Base-by-base conservation (phyloP, 2,888 invertebrate genomes). In the Scrobipalpa atriplicella region DNA sequence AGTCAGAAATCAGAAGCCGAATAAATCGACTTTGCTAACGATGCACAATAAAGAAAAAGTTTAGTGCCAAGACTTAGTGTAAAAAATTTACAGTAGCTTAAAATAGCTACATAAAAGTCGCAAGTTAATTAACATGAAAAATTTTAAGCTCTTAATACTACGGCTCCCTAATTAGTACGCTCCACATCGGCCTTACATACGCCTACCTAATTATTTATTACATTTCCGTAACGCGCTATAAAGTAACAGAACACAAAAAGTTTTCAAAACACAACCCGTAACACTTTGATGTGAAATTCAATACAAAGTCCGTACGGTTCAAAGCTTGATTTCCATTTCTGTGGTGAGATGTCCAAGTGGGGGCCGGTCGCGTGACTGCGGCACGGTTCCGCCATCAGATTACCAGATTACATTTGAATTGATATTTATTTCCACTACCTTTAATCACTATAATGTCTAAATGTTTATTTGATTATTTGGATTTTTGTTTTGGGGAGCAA, bases 281-380 rank as follows among this genome's bases (percentile, higher is more conserved):
- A 63, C 63, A 36, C 64, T 56, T 64, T 64, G 54, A 64, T 64
- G 39, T 64, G 41, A 56, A 64, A 64, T 56, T 64, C 54, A 64
- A 64, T 56, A 43, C 56, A 41, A 64, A 56, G 21, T 38, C 10
- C 38, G 56, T 64, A 36, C 41, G 41, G 56, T 56, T 54, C 56
- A 54, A 65, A 58, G 65, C 61, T 68, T 70, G 67, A 72, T 73
- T 72, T 70, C 69, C 70, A 72, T 72, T 71, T 67, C 65, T 73
- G 66, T 69, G 70, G 68, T 67, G 68, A 71, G 70, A 71, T 73
- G 73, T 72, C 71, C 73, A 70, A 73, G 69, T 69, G 66, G 21
- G 54, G 9, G 11, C 54, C 29, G 47, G 62, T 74, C 70, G 74
- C 74, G 75, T 75, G 74, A 72, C 73, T 67, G 21, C 21, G 56